Conservation (phyloP, 2,888 invertebrate species). For the Thysanoteuthis rhombus region DNA sequence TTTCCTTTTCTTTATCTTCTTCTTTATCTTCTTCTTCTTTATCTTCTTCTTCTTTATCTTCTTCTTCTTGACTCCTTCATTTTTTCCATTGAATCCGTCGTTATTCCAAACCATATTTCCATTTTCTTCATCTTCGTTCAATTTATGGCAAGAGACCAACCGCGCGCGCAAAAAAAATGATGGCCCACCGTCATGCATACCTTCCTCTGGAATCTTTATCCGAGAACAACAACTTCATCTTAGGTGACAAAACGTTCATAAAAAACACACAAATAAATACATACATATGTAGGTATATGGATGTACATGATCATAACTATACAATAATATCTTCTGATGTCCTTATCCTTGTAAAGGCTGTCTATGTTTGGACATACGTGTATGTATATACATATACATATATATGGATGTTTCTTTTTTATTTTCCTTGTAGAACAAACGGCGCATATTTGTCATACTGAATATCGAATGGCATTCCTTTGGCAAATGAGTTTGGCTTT, state of each 20-base stretch:
- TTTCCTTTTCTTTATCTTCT: background rate
- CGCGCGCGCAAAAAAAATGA: no score
- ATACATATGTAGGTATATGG: background rate
- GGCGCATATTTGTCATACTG: background rate
- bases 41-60: background rate
- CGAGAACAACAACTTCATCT: no score
- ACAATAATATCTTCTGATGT: background rate
- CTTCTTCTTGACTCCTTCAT: background rate
- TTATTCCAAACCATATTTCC: no score
- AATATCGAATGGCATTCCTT: background rate
- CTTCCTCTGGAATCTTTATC: background rate
- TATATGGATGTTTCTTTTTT: background rate
- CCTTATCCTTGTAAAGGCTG: background rate
- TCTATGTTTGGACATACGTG: background rate
- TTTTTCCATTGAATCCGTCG: no score
- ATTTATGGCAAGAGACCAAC: no score
- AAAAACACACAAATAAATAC: background rate
- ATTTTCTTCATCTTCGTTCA: background rate
- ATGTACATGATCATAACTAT: background rate
- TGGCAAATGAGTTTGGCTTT: background rate
- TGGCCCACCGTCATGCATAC: no score
- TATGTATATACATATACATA: background rate
- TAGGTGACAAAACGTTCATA: no score
- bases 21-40: background rate
- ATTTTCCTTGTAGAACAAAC: background rate